Conservation (phyloP, 1,140 invertebrate genomes). For the Trichonephila clavipes region DNA sequence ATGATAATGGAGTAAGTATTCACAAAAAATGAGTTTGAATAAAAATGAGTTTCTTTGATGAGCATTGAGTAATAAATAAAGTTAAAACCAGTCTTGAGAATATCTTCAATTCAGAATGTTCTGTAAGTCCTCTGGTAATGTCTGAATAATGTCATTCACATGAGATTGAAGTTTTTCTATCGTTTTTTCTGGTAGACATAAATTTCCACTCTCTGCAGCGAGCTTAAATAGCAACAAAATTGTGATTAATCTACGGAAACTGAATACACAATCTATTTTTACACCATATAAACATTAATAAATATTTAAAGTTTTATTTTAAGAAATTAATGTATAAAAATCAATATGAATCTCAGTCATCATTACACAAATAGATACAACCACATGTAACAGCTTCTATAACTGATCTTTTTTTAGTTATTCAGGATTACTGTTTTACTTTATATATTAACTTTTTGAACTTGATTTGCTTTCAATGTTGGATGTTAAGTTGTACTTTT, state of each 20-base stretch:
- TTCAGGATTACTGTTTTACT: too few relatives aligned
- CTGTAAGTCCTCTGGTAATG: conserved; percentile 94
- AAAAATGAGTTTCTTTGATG: not conserved
- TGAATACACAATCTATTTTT: not conserved
- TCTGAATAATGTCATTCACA: conserved; percentile 90
- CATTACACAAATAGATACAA: too few relatives aligned
- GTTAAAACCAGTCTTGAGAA: conserved; percentile 29
- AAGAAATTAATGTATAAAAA: too few relatives aligned
- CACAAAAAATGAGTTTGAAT: not conserved
- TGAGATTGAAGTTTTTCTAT: conserved; percentile 88
- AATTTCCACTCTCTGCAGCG: conserved; percentile 84
- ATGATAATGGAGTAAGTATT: not conserved
- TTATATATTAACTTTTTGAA: too few relatives aligned
- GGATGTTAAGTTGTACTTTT: too few relatives aligned
- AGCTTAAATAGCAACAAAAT: conserved; percentile 82
- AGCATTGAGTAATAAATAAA: conserved; percentile 63
- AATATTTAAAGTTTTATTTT: too few relatives aligned
- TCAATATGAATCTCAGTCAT: too few relatives aligned
- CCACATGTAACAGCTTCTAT: too few relatives aligned
- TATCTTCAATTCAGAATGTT: conserved; percentile 85
- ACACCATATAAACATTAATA: too few relatives aligned
- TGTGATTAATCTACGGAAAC: not conserved
- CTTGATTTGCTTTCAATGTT: too few relatives aligned
- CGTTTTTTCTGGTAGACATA: conserved; percentile 87
- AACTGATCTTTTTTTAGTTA: too few relatives aligned